Percentiles rank a stretch among this genome's conserved stretches.
Evolutionary conservation across 1,140 invertebrate genomes (phyloP).

Genomic region (Tigriopus japonicus): DNA sequence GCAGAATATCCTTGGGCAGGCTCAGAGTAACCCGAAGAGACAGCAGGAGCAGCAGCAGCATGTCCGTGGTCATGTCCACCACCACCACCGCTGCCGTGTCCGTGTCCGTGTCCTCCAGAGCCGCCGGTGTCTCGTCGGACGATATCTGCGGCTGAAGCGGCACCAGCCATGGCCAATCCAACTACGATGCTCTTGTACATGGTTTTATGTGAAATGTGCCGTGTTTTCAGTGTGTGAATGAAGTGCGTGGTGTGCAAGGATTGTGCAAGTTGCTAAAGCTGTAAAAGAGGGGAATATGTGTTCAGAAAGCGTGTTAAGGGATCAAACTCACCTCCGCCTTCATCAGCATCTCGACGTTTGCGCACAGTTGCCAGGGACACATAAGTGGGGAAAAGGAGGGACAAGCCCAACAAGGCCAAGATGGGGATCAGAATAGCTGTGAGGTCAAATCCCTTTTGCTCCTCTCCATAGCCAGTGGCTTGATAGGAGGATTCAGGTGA

Average conservation of each 20-base stretch:
- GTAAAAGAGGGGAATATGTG: too few relatives aligned
- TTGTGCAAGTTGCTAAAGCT: too few relatives aligned
- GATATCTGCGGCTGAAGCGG: too few relatives aligned
- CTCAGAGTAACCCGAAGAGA: neutral
- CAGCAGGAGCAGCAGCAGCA: neutral
- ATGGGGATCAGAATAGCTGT: slow-evolving; percentile 9
- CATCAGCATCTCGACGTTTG: neutral
- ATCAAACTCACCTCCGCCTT: neutral
- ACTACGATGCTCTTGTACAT: too few relatives aligned
- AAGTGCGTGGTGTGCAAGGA: too few relatives aligned
- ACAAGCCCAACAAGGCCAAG: slow-evolving; percentile 1
- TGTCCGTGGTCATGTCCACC: neutral
- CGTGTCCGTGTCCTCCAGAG: too few relatives aligned
- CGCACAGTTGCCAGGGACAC: slow-evolving; percentile 4
- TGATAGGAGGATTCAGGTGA: neutral
- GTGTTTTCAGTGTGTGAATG: too few relatives aligned
- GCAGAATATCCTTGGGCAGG: neutral
- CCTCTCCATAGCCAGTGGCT: slow-evolving; percentile 4
- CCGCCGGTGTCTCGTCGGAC: too few relatives aligned
- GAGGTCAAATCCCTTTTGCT: neutral
- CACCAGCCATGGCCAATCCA: too few relatives aligned
- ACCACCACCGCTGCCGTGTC: neutral
- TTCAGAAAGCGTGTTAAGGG: too few relatives aligned
- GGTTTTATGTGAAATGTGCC: too few relatives aligned
- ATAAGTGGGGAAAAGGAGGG: slow-evolving; percentile 11